Conservation (phyloP, 64 coral and sea anemone species). For the Anthopleura sola region DNA sequence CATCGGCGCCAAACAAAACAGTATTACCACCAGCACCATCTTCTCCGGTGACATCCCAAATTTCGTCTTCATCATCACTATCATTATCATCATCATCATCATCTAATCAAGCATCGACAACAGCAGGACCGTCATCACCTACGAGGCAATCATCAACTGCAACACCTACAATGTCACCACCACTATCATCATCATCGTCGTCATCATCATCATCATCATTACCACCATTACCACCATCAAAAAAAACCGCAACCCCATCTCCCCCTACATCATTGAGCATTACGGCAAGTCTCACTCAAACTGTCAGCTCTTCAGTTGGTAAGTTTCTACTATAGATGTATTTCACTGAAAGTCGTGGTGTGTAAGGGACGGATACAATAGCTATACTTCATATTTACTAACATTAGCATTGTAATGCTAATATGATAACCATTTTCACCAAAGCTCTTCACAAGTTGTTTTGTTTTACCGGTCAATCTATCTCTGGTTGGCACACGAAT, state of each 20-base stretch:
- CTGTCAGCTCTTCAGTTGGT: neutral
- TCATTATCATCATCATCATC: too few relatives aligned
- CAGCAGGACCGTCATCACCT: neutral
- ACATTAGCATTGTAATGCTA: too few relatives aligned
- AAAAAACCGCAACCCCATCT: neutral
- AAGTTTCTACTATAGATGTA: neutral
- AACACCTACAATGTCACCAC: neutral
- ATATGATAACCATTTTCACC: too few relatives aligned
- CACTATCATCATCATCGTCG: neutral
- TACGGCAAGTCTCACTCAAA: neutral
- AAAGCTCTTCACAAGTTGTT: too few relatives aligned
- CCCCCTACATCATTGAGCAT: neutral
- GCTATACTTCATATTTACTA: too few relatives aligned
- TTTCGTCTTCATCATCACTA: too few relatives aligned
- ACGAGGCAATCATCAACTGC: neutral
- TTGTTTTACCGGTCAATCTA: too few relatives aligned
- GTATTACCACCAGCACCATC: neutral
- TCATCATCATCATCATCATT: neutral
- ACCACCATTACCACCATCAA: neutral
- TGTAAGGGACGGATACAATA: too few relatives aligned
- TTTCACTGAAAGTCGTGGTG: too few relatives aligned
- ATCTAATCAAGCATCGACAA: neutral
- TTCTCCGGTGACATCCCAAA: neutral
- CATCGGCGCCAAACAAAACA: neutral
- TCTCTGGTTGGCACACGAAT: too few relatives aligned